Conservation (phyloP, 2,113 vertebrate genomes). For the Propithecus coquereli region DNA sequence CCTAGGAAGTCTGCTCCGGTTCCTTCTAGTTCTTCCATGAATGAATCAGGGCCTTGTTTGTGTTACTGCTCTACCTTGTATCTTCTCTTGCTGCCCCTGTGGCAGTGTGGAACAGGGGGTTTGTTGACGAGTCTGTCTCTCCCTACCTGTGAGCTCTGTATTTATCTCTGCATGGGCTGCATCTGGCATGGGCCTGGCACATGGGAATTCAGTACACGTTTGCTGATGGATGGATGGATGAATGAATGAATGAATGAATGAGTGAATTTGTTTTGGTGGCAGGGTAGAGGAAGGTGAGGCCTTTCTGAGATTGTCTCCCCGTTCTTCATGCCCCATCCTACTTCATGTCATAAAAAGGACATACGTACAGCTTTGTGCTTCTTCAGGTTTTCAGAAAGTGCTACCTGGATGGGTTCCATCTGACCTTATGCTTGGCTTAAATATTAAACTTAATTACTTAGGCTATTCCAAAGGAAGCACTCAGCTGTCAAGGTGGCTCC, state of each 20-base stretch:
- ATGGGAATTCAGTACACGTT: not conserved
- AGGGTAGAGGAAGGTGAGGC: not conserved
- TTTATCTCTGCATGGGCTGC: not conserved
- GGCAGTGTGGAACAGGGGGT: not conserved
- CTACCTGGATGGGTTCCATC: constrained; percentile 20
- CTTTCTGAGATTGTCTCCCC: not conserved
- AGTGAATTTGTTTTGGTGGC: not conserved
- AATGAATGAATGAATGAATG: not conserved
- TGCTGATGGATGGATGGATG: not conserved
- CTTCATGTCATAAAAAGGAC: not conserved
- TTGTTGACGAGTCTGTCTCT: not conserved
- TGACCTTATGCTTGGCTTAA: constrained; percentile 57
- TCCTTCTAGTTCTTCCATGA: not conserved
- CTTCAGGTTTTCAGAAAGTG: constrained; percentile 29
- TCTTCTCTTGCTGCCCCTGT: not conserved
- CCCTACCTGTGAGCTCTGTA: not conserved
- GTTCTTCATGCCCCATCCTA: not conserved
- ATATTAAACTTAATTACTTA: constrained; percentile 65
- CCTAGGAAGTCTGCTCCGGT: not conserved
- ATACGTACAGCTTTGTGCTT: not conserved
- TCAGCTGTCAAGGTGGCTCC: constrained; percentile 56
- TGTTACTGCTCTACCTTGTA: not conserved
- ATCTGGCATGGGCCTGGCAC: not conserved
- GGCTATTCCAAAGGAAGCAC: constrained; percentile 45
- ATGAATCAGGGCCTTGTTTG: not conserved